Evolutionary conservation across 2,113 vertebrate genomes (phyloP).

Genomic region (mouse (Mus musculus)): GRCm39 chr11:46066501-46067000

Average conservation of each 20-base stretch:
- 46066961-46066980: background rate
- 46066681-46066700: background rate
- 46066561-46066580: background rate
- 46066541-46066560: background rate
- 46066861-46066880: background rate
- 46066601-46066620: background rate
- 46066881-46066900: background rate
- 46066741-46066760: background rate
- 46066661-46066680: background rate
- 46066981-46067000: background rate
- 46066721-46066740: background rate
- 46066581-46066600: background rate
- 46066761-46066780: background rate
- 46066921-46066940: accelerated
- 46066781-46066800: background rate
- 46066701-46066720: background rate
- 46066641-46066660: background rate
- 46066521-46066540: background rate
- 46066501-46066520: background rate
- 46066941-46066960: background rate
- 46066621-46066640: background rate
- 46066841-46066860: background rate
- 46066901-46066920: background rate
- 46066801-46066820: background rate
- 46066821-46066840: background rate